Conservation (phyloP, 2,888 invertebrate genomes). For the Chesias legatella region DNA sequence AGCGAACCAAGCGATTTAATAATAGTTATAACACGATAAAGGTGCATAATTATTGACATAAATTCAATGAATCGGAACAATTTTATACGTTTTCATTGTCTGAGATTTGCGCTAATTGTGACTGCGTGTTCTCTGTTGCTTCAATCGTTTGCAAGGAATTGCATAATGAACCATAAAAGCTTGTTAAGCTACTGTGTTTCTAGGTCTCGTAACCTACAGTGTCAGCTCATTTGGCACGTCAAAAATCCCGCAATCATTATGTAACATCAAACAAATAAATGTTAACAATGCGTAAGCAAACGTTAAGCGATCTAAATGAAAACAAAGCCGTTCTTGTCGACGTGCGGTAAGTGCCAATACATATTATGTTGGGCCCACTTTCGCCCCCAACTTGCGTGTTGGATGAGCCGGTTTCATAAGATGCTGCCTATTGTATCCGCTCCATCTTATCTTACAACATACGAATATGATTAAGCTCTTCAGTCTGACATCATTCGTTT, state of each 20-base stretch:
- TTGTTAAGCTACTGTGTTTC: conserved; percentile 19
- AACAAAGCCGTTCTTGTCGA: conserved; percentile 56
- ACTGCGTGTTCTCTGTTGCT: conserved; percentile 26
- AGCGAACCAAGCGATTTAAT: conserved; percentile 25
- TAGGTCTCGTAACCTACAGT: conserved; percentile 5
- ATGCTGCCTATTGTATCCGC: conserved; percentile 71
- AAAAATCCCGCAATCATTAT: conserved; percentile 12
- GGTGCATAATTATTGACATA: conserved; percentile 21
- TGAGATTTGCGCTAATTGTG: conserved; percentile 33
- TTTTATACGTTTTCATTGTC: conserved; percentile 28
- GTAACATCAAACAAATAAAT: conserved; percentile 16
- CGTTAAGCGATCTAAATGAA: conserved; percentile 56
- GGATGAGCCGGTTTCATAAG: conserved; percentile 69
- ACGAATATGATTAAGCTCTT: conserved; percentile 75
- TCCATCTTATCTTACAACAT: conserved; percentile 72
- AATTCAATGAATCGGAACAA: conserved; percentile 32
- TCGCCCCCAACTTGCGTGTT: conserved; percentile 74
- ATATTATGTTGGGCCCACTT: conserved; percentile 62
- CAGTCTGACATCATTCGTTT: conserved; percentile 60
- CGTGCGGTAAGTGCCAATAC: conserved; percentile 53
- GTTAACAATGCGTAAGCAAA: conserved; percentile 52
- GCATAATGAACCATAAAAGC: conserved; percentile 23
- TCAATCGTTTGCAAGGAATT: conserved; percentile 30
- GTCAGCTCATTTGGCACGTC: conserved; percentile 9
- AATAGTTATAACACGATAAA: conserved; percentile 27